phyloP scores from a whole-genome alignment of 2,888 invertebrate genomes.

The Hydraecia micacea region DNA sequence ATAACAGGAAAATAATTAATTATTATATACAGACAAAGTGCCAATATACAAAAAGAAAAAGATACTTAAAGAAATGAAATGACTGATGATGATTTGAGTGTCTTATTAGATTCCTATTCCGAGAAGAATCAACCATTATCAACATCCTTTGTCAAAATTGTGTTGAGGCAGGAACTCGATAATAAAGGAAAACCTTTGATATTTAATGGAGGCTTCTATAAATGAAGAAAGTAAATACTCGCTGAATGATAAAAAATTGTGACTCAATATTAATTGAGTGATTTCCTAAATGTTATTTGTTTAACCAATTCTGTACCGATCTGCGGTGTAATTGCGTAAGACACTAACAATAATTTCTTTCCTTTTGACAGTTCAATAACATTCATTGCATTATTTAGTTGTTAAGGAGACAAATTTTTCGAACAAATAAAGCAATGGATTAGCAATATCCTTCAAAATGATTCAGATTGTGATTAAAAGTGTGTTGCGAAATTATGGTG shows the following conservation, averaged over 20 bases:
- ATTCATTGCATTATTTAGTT: neutral
- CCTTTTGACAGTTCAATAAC: neutral
- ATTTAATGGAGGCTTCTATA: neutral
- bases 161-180: neutral
- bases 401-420: neutral
- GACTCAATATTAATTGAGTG: neutral
- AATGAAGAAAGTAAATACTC: neutral
- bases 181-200: slow-evolving; percentile 17
- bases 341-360: neutral
- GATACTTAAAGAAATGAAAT: neutral
- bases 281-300: neutral
- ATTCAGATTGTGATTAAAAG: neutral
- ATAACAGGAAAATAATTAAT: no score
- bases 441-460: no score
- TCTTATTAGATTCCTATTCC: slow-evolving; percentile 67
- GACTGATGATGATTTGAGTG: slow-evolving; percentile 47
- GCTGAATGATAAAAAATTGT: neutral
- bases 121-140: slow-evolving; percentile 39
- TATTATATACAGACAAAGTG: neutral
- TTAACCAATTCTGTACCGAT: neutral
- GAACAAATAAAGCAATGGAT: neutral
- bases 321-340: neutral
- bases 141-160: slow-evolving; percentile 37
- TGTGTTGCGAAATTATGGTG: neutral
- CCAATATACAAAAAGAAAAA: neutral